Conservation (phyloP, 2,113 vertebrate species). For the Xiphorhynchus elegans region DNA sequence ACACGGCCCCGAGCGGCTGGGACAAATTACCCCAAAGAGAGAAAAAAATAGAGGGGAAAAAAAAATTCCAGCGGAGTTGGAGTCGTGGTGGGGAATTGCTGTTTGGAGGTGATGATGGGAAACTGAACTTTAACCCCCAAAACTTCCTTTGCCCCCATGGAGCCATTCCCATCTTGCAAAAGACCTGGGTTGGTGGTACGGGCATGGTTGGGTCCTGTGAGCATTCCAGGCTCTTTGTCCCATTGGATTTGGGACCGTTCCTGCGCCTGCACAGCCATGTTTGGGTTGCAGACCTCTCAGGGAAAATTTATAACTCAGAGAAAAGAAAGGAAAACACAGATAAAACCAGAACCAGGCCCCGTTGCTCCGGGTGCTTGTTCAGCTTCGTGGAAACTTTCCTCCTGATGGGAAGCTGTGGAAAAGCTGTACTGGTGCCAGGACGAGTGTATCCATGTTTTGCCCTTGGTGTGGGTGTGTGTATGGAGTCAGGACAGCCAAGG, state of each 20-base stretch:
- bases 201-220: accelerated
- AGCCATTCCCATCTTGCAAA: background rate
- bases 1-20: conserved; percentile 84
- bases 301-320: background rate
- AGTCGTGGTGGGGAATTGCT: conserved; percentile 18
- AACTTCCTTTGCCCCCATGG: accelerated
- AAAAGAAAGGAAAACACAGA: background rate
- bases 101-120: background rate
- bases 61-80: conserved; percentile 79
- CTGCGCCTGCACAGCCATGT: accelerated
- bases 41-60: conserved; percentile 68
- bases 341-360: background rate
- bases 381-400: conserved; percentile 16
- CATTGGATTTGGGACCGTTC: accelerated
- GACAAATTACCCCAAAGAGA: conserved; percentile 81
- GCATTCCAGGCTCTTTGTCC: background rate
- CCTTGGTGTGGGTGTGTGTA: background rate
- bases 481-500: accelerated
- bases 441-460: background rate
- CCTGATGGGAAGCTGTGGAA: background rate
- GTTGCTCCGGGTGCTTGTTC: background rate
- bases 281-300: background rate
- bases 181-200: background rate
- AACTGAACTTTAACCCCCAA: background rate
- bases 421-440: background rate